Evolutionary conservation across 2,113 vertebrate species (phyloP), one percentile per base, ranked within the genome.

Genomic region (Engystomops pustulosus): DNA sequence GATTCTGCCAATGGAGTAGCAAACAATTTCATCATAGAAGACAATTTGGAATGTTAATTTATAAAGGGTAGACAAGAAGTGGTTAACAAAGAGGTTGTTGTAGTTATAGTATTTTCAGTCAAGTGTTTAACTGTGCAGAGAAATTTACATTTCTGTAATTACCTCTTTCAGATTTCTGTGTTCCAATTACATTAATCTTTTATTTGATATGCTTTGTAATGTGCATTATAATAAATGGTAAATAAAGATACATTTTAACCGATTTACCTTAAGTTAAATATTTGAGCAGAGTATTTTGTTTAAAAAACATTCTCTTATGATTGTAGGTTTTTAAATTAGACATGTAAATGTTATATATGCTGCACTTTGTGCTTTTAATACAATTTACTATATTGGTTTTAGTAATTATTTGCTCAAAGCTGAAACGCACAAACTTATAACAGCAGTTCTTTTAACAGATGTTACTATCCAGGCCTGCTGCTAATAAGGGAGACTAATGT

Each of bases 401-500:
- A 58, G 53, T 60, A 78, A 78, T 60, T 60, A 60, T 78, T 34
- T 55, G 32, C 75, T 60, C 41, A 36, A n/a, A 78, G 75, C 34
- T 60, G 34, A 78, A 60, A 60, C 25, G 49, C 34, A 58, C 34
- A 78, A 78, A 78, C 75, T 60, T 78, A 32, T n/a, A 58, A 38
- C 74, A 20, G 20, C 49, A 38, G 30, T 77, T 77, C 41, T 18
- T 65, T 65, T 36, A 78, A 78, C 75, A 78, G 75, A 60, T 78
- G 75, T 60, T 78, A 34, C 34, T 60, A 41, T 78, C 75, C 32
- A 78, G 34, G 75, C 51, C 51, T 60, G 51, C 51, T 78, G 75
- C 75, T 78, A 78, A 78, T 78, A 78, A 78, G 75, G 75, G 32
- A 78, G 20, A 53, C 32, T 58, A 78, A 78, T 78, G 75, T 36